Conservation (phyloP, 1,140 invertebrate species). For the Micrasema minimum region DNA sequence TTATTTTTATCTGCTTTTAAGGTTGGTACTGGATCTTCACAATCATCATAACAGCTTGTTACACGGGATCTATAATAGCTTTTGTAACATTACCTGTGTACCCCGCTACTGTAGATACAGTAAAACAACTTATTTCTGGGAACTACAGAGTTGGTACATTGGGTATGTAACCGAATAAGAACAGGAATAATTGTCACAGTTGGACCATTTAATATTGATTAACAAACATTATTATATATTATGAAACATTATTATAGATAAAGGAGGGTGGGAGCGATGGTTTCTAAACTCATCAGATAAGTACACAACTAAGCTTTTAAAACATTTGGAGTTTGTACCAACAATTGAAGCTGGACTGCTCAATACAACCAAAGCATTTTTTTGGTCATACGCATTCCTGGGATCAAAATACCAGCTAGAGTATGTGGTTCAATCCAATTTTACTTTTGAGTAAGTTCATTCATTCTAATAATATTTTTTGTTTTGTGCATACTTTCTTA, state of each 20-base stretch:
- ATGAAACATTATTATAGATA: slow-evolving; percentile 65
- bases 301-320: slow-evolving; percentile 69
- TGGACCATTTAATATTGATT: not conserved
- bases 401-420: slow-evolving; percentile 75
- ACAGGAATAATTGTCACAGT: too few species aligned
- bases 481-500: too few species aligned
- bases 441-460: slow-evolving; percentile 67
- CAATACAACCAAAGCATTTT: slow-evolving; percentile 76
- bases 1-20: slow-evolving; percentile 55
- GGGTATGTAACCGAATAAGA: slow-evolving; percentile 58
- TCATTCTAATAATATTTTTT: too few species aligned
- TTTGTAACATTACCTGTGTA: slow-evolving; percentile 80
- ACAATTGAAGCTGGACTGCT: slow-evolving; percentile 72
- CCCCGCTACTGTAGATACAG: slow-evolving; percentile 75
- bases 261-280: slow-evolving; percentile 76
- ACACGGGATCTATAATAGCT: slow-evolving; percentile 82
- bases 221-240: slow-evolving; percentile 21
- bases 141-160: slow-evolving; percentile 72
- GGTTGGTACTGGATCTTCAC: slow-evolving; percentile 83
- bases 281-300: slow-evolving; percentile 73
- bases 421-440: slow-evolving; percentile 76
- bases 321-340: slow-evolving; percentile 73
- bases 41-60: slow-evolving; percentile 82
- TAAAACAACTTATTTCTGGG: slow-evolving; percentile 69
- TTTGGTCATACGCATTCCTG: slow-evolving; percentile 78